phyloP scores from a whole-genome alignment of 2,888 invertebrate genomes.

The Drosophila histrio region DNA sequence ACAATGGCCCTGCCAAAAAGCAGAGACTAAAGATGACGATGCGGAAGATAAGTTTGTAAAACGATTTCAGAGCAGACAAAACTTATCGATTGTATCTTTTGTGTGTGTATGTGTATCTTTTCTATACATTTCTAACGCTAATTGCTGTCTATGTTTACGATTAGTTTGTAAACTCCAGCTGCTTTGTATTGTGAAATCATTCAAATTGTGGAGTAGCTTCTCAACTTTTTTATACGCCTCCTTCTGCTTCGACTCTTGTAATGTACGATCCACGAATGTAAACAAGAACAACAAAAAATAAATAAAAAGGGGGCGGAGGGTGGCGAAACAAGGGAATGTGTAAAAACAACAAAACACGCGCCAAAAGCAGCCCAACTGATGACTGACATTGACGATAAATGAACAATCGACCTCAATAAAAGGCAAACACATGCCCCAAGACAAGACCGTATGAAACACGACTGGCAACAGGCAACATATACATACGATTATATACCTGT shows the following conservation, averaged over 20 bases:
- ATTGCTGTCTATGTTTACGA: conserved; percentile 40
- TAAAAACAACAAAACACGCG: conserved; percentile 69
- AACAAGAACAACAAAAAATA: conserved; percentile 44
- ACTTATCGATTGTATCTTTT: conserved; percentile 23
- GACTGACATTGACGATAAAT: conserved; percentile 76
- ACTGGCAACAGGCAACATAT: neutral
- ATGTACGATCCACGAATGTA: conserved; percentile 33
- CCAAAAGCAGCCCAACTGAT: conserved; percentile 55
- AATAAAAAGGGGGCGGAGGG: neutral
- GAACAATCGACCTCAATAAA: conserved; percentile 73
- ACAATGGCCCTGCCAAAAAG: conserved; percentile 3
- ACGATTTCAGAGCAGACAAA: conserved; percentile 15
- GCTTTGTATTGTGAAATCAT: conserved; percentile 40
- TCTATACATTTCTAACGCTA: conserved; percentile 32
- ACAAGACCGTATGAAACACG: conserved; percentile 2
- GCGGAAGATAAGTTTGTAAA: conserved; percentile 1
- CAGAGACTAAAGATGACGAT: conserved; percentile 5
- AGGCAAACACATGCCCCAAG: conserved; percentile 43
- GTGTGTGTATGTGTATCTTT: neutral
- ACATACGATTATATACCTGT: neutral
- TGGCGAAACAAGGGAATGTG: conserved; percentile 56
- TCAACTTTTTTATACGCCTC: conserved; percentile 9
- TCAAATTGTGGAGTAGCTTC: conserved; percentile 22
- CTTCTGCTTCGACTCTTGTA: conserved; percentile 28
- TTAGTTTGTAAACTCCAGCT: conserved; percentile 42